These are phyloP conservation scores for Macrotus californicus DNA, from an alignment of 2,113 vertebrate genomes.

Conservation along the genomic window DNA sequence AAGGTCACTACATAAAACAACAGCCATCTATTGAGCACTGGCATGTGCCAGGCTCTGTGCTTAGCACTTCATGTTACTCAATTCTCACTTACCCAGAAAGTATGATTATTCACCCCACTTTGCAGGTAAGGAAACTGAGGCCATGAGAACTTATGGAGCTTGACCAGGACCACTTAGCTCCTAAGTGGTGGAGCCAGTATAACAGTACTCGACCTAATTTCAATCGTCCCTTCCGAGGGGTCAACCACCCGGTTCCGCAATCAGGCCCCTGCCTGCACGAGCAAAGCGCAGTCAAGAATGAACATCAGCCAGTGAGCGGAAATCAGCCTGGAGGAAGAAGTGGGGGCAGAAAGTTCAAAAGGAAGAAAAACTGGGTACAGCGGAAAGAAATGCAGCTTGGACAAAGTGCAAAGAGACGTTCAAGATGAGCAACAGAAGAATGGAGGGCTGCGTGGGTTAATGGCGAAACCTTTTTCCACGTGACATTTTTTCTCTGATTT, in stretches of 20 bases:
- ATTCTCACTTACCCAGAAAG: not conserved
- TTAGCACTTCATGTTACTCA: not conserved
- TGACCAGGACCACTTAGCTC: not conserved
- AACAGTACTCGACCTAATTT: no score
- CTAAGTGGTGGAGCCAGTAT: not conserved
- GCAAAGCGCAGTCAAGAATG: not conserved
- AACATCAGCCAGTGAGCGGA: not conserved
- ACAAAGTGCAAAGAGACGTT: fast-evolving
- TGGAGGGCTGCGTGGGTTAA: not conserved
- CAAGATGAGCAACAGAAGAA: not conserved
- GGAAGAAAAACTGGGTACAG: fast-evolving
- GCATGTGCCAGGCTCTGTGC: not conserved
- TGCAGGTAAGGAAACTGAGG: not conserved
- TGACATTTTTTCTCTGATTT: not conserved
- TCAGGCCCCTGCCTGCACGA: not conserved
- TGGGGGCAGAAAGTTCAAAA: not conserved
- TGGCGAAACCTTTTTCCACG: not conserved
- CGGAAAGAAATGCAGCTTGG: not conserved
- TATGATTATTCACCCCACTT: not conserved
- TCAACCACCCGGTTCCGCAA: not conserved
- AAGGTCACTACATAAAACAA: not conserved
- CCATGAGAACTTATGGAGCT: not conserved
- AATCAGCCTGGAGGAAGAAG: not conserved
- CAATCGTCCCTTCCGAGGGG: not conserved
- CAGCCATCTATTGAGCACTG: fast-evolving